Percentiles rank a stretch among this genome's conserved stretches.
Evolutionary conservation across 2,888 invertebrate genomes (phyloP).

Genomic region (Cabera pusaria): DNA sequence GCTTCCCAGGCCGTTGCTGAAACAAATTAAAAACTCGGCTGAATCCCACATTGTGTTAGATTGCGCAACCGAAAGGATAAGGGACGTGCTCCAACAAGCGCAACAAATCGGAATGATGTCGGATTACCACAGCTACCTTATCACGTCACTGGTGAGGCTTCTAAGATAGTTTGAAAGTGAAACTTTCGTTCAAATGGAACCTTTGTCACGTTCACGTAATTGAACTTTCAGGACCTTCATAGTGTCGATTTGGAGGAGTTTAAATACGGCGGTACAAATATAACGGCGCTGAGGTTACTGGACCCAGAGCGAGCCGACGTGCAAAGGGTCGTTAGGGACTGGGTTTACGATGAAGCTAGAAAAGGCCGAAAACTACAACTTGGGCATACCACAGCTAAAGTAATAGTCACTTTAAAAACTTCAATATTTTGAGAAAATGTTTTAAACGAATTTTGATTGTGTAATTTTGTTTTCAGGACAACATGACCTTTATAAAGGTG

Average conservation of each 20-base stretch:
- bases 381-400: conserved; percentile 82
- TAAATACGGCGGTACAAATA: conserved; percentile 97
- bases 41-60: conserved; percentile 96
- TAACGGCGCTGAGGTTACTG: conserved; percentile 95
- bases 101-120: conserved; percentile 99
- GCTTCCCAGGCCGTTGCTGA: conserved; percentile 89
- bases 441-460: conserved; percentile 21
- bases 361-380: conserved; percentile 85
- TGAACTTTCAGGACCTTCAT: conserved; percentile 89
- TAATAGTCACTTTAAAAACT: conserved; percentile 39
- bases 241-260: conserved; percentile 96
- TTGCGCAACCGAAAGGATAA: conserved; percentile 93
- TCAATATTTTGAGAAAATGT: conserved; percentile 8
- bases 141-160: conserved; percentile 92
- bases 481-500: conserved; percentile 89
- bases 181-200: too few relatives aligned
- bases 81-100: conserved; percentile 94
- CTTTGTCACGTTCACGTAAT: conserved; percentile 24
- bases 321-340: conserved; percentile 89
- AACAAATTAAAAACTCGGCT: conserved; percentile 96
- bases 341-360: conserved; percentile 90
- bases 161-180: conserved; percentile 26
- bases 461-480: conserved; percentile 81
- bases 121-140: conserved; percentile 96
- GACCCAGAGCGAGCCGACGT: conserved; percentile 93